Base-by-base conservation (phyloP, 1,140 invertebrate genomes). In the Pachyrhynchus sulphureomaculatus region DNA sequence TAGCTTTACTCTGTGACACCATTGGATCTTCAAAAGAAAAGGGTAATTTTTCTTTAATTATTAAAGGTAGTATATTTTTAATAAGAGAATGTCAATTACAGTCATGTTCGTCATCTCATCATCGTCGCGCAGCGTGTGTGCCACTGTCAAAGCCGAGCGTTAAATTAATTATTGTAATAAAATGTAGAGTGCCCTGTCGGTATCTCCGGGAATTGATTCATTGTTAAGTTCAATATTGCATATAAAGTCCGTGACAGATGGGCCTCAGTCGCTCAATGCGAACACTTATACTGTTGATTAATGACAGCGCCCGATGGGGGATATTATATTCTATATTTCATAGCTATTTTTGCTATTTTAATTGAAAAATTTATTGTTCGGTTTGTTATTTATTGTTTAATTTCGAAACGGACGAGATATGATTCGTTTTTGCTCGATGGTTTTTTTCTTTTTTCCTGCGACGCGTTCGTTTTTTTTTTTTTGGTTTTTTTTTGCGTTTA, bases 101-200 rank as follows among this genome's bases (percentile, higher is more conserved):
- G 26, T 10, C 26, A 29, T 29, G 26, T 29, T 29, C 26, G 26
- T 29, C 12, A 29, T 29, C 26, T 29, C 26, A 29, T 29, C 26
- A 29, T 10, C 5, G 26, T n/a, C 29, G 36, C 17, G n/a, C 36
- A 18, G 18, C 39, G 18, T 42, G 39, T 20, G 18, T 42, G 39
- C 15, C 39, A 10, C 15, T 42, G 39, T 42, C 39, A 42, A 18
- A 42, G 39, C 39, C 15, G 15, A 15, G 41, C 41, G 12, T 45
- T 53, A 65, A 65, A 65, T 65, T 65, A 65, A 65, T 65, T 65
- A 65, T 65, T 65, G 55, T 59, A 65, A 65, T 65, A 65, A 65
- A 65, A 65, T 65, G 63, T 65, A 33, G 63, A 65, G 57, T 65
- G 58, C 58, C 51, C 63, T 58, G 55, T 48, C 55, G 44, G 42